Evolutionary conservation across 1,140 invertebrate species (phyloP).

Genomic region (Platyscapa corneri): DNA sequence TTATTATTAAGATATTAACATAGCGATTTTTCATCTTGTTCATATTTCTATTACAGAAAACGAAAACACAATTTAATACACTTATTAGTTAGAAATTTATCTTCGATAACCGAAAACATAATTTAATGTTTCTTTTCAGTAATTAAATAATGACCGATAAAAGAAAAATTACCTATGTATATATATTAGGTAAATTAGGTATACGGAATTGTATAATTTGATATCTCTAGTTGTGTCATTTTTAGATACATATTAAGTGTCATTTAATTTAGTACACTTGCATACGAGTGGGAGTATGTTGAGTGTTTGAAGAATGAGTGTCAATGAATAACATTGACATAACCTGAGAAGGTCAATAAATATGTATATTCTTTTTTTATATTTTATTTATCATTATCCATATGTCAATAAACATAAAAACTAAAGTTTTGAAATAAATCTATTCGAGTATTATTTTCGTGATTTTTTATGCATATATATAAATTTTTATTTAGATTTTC

Average conservation of each 20-base stretch:
- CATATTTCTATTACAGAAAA: too few relatives aligned
- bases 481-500: not conserved
- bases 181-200: not conserved
- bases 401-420: not conserved
- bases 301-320: slow-evolving; percentile 23
- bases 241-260: slow-evolving; percentile 24
- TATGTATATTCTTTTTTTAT: not conserved
- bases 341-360: slow-evolving; percentile 40
- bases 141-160: not conserved
- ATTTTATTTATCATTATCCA: slow-evolving; percentile 24
- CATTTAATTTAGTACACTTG: slow-evolving; percentile 44
- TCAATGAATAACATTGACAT: slow-evolving; percentile 45
- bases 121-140: not conserved
- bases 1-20: too few relatives aligned
- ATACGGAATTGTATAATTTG: not conserved
- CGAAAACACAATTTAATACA: too few relatives aligned
- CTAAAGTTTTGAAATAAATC: not conserved
- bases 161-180: not conserved
- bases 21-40: too few relatives aligned
- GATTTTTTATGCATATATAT: not conserved
- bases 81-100: too few relatives aligned
- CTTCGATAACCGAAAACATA: not conserved
- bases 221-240: slow-evolving; percentile 5
- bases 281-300: not conserved
- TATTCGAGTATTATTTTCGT: not conserved